Conservation (phyloP, 2,888 invertebrate genomes). For the Galerucella pusilla region DNA sequence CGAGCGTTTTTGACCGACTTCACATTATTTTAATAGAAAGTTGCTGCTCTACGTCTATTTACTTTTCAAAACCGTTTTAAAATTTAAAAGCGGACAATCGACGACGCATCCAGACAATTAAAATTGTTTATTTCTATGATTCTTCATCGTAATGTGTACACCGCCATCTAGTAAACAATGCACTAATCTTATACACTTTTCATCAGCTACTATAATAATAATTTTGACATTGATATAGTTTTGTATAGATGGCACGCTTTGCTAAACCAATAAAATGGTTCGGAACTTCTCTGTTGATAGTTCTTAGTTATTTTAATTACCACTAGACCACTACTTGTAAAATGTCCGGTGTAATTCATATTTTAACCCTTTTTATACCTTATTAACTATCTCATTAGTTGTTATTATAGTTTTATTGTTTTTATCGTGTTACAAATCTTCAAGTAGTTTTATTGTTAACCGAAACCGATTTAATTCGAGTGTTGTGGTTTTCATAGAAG, state of each 20-base stretch:
- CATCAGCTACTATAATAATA: too few relatives aligned
- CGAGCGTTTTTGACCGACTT: too few relatives aligned
- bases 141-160: too few relatives aligned
- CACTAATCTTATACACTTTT: background rate
- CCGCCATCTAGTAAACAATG: background rate
- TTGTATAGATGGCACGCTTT: background rate
- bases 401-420: conserved; percentile 34
- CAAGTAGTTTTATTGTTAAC: conserved; percentile 19
- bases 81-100: too few relatives aligned
- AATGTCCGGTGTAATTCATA: conserved; percentile 48
- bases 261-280: conserved; percentile 16
- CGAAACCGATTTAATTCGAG: conserved; percentile 14
- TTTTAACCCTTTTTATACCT: conserved; percentile 50
- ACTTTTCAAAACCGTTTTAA: too few relatives aligned
- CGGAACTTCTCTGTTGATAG: conserved; percentile 25
- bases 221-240: background rate
- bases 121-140: too few relatives aligned
- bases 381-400: conserved; percentile 46
- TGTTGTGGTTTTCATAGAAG: conserved; percentile 19
- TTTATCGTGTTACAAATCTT: conserved; percentile 22
- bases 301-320: conserved; percentile 31
- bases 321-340: conserved; percentile 32
- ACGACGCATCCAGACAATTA: too few relatives aligned
- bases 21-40: too few relatives aligned
- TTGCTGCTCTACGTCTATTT: too few relatives aligned